phyloP scores from a whole-genome alignment of 2,797 vertebrate genomes.

The Chloroceryle amazona region DNA sequence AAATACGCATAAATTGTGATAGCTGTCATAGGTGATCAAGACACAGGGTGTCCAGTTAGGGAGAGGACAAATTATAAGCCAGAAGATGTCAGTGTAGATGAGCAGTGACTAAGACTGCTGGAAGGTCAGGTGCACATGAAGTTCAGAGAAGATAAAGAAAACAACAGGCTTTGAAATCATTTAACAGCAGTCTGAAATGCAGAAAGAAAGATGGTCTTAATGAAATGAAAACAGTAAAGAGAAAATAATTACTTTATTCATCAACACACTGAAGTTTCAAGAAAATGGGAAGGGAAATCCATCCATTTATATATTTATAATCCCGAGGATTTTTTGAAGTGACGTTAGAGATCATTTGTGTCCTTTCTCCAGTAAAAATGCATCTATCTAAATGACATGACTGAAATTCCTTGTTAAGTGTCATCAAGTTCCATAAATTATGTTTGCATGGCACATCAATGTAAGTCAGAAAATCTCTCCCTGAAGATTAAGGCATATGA shows the following conservation, averaged over 20 bases:
- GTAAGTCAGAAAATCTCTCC: background rate
- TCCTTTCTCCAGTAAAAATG: background rate
- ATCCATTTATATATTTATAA: background rate
- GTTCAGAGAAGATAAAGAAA: background rate
- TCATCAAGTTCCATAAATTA: background rate
- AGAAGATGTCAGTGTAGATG: background rate
- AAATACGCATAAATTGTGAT: background rate
- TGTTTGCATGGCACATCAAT: background rate
- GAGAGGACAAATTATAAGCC: background rate
- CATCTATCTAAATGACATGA: fast-evolving
- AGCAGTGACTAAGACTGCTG: background rate
- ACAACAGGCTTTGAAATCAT: background rate
- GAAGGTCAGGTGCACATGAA: background rate
- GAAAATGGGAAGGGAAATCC: background rate
- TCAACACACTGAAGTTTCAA: background rate
- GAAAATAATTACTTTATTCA: background rate
- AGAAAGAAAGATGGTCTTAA: background rate
- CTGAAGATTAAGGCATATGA: background rate
- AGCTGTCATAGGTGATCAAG: background rate
- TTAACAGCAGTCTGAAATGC: background rate
- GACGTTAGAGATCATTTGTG: background rate
- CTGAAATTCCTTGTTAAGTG: background rate
- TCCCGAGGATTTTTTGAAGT: background rate
- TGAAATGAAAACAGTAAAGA: background rate
- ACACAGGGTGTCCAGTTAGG: background rate